Evolutionary conservation across 2,888 invertebrate genomes (phyloP), one percentile per base, ranked within the genome.

Genomic region (Macroteleia sp.): DNA sequence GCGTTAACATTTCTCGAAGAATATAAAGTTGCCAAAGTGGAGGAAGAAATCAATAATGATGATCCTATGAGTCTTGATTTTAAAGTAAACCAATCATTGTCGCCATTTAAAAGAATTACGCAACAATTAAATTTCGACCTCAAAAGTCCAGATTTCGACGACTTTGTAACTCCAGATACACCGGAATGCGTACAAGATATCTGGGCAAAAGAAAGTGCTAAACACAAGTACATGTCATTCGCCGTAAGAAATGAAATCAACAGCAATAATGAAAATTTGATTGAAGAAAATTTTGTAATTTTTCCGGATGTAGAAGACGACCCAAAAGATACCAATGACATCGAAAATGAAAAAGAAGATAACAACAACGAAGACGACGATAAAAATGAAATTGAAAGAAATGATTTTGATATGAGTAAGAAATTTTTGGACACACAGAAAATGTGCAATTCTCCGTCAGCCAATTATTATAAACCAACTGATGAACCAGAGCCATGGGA

Each of bases 401-500:
- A 56, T 6, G 91, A 91, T 22, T 56, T 90, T 5, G 91, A 91
- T 73, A 80, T 85, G 3, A 87, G 90, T 20, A 90, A 90, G 52
- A 88, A 91, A 44, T 93, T 93, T 81, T 84, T 93, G 36, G 93
- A 93, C 64, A 92, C 92, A 1, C 92, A 92, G 50, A 91, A 91
- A 57, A 91, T 94, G 94, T 94, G 94, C 92, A 94, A 94, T 81
- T 94, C 95, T 54, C 94, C 95, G 20, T 95, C 95, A 12, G 95
- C 95, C 1, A 95, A 96, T 91, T 96, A 95, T 88, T 96, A 96
- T 88, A 94, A 95, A 76, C 95, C 95, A 0, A 95, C 95, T 0
- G 96, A 96, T 85, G 96, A 96, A 86, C 96, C 96, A 0, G 96
- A 97, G 87, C 97, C 97, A 0, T 95, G 96, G 94, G 97, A 97